Conservation (phyloP, 92 coral and sea anemone genomes). For the Anthopleura xanthogrammica region DNA sequence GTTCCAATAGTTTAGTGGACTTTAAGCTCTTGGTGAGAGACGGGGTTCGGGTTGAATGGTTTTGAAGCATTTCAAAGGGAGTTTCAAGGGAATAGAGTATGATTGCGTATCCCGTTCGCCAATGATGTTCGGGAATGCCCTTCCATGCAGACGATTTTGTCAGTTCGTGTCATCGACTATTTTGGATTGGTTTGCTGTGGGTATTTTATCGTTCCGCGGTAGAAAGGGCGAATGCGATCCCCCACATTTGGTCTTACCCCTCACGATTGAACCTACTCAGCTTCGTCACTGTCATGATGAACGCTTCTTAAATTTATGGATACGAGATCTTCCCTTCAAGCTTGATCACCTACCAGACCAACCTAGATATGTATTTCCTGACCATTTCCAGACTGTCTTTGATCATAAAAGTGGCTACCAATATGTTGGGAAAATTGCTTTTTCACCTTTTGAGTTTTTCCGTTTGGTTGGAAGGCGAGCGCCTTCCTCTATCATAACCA, state of each 20-base stretch:
- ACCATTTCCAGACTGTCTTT: conserved; percentile 26
- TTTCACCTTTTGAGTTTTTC: conserved; percentile 14
- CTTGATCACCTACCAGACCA: conserved; percentile 25
- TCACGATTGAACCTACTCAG: conserved; percentile 37
- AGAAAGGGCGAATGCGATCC: not conserved
- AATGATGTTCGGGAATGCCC: no score
- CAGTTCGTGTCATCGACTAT: no score
- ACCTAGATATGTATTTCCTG: conserved; percentile 25
- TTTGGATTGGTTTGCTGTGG: not conserved
- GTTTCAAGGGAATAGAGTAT: no score
- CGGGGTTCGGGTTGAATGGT: no score
- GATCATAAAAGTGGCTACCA: conserved; percentile 37
- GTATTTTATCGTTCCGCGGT: not conserved
- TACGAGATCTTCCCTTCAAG: conserved; percentile 34
- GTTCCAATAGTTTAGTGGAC: no score
- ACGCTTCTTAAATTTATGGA: conserved; percentile 32
- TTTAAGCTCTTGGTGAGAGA: no score
- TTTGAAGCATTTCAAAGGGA: no score
- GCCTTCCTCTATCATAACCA: conserved; percentile 33
- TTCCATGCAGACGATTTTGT: no score
- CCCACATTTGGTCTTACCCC: not conserved
- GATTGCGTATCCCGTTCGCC: no score
- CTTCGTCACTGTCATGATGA: conserved; percentile 38
- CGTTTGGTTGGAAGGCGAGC: conserved; percentile 50
- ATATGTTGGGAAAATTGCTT: conserved; percentile 18